Evolutionary conservation across 37 sponge, comb jelly and placozoan genomes (phyloP), one percentile per base, ranked within the genome.

Genomic region (Halisarca cf. caerulea): DNA sequence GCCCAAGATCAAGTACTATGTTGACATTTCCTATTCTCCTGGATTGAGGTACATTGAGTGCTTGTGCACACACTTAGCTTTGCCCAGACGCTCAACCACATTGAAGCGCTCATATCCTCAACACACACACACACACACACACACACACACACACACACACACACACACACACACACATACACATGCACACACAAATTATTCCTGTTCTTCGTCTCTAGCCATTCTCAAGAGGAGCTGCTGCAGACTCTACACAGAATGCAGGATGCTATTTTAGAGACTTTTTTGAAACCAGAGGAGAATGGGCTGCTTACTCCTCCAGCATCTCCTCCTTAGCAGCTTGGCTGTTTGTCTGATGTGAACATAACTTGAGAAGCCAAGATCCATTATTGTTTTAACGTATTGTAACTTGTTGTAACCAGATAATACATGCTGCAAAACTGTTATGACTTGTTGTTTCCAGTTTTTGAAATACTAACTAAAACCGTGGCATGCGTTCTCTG

Each of bases 1-100:
- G 58, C 99, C 99, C 39, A 99, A 99, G 90, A 91, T 99, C 39
- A 99, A 99, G 81, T 99, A 99, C 77, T 96, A 99, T 81, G 85
- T 88, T 66, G 99, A 99, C 47, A 54, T 99, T 40, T 79, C 73
- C 34, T 44, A n/a, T 43, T 33, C 44, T 71, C 23, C 40, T 71
- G 72, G 72, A 34, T 23, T 35, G 32, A 23, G 18, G 72, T 71
- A 37, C 21, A 39, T 36, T n/a, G n/a, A n/a, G n/a, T n/a, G n/a
- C n/a, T n/a, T n/a, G n/a, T n/a, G n/a, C n/a, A n/a, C n/a, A n/a
- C n/a, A n/a, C n/a, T n/a, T n/a, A n/a, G n/a, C n/a, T n/a, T n/a
- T n/a, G n/a, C n/a, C n/a, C n/a, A n/a, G n/a, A n/a, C n/a, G n/a
- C n/a, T n/a, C n/a, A n/a, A n/a, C n/a, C n/a, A n/a, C n/a, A n/a